Evolutionary conservation across 2,888 invertebrate species (phyloP).

Genomic region (Lithodes maja): DNA sequence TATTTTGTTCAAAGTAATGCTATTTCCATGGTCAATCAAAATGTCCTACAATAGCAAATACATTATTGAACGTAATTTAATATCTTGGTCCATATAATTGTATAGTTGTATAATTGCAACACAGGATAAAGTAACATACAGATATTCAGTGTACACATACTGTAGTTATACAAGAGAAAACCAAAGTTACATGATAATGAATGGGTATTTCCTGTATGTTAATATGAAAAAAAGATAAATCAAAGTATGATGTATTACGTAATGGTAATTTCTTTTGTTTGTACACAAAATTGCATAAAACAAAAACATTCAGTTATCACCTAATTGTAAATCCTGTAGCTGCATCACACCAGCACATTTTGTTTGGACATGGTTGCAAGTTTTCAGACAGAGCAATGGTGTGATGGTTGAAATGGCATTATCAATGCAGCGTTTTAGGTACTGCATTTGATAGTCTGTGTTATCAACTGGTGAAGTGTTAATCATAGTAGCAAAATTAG

Average conservation of each 20-base stretch:
- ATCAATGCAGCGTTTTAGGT: conserved; percentile 38
- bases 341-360: conserved; percentile 25
- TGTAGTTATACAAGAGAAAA: too few relatives aligned
- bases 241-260: conserved; percentile 27
- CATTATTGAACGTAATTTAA: too few relatives aligned
- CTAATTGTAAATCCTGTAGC: conserved; percentile 15
- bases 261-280: conserved; percentile 3
- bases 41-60: too few relatives aligned
- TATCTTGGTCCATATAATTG: too few relatives aligned
- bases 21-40: too few relatives aligned
- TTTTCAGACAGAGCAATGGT: conserved; percentile 13
- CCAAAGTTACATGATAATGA: neutral
- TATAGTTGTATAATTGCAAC: too few relatives aligned
- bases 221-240: conserved; percentile 5
- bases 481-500: neutral
- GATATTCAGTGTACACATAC: too few relatives aligned
- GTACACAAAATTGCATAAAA: neutral
- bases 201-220: conserved; percentile 17
- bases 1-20: too few relatives aligned
- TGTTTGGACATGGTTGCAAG: conserved; percentile 26
- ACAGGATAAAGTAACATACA: too few relatives aligned
- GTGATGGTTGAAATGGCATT: conserved; percentile 15
- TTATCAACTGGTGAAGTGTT: neutral
- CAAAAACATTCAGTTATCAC: conserved; percentile 23
- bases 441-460: conserved; percentile 32